Percentiles rank a stretch among this genome's conserved stretches.
These are phyloP conservation scores for Agapornis canus DNA, from an alignment of 2,797 vertebrate species.

Conservation along the genomic window DNA sequence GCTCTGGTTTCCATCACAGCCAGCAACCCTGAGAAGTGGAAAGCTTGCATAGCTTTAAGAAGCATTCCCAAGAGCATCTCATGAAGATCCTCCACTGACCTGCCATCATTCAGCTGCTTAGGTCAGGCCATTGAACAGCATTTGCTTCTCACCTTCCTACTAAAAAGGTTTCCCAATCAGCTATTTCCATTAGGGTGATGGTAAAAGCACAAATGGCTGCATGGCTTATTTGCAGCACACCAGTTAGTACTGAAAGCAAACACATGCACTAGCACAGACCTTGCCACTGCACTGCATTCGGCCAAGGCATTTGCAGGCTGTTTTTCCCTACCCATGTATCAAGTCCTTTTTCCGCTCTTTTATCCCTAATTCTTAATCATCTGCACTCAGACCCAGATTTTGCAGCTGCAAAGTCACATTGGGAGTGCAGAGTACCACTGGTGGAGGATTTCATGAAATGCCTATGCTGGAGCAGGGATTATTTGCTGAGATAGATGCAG, in stretches of 20 bases:
- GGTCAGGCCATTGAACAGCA: background rate
- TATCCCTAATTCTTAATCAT: background rate
- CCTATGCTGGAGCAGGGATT: background rate
- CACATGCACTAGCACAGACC: background rate
- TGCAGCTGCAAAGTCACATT: background rate
- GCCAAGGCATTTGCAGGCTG: background rate
- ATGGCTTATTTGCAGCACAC: background rate
- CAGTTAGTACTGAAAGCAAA: background rate
- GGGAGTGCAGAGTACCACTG: fast-evolving
- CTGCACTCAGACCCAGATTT: background rate
- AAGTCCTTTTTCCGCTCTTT: fast-evolving
- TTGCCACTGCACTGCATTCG: background rate
- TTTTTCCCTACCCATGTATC: background rate
- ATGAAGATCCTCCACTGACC: too few species aligned
- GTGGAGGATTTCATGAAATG: background rate
- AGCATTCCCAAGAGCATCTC: background rate
- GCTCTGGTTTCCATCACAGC: background rate
- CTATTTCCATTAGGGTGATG: background rate
- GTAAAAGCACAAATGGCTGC: background rate
- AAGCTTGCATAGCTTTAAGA: background rate
- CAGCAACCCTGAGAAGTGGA: background rate
- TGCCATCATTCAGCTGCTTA: background rate
- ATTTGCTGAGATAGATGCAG: fast-evolving
- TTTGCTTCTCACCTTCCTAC: background rate
- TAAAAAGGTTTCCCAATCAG: background rate